Evolutionary conservation across 2,888 invertebrate species (phyloP).

Genomic region (Zaprionus bogoriensis): DNA sequence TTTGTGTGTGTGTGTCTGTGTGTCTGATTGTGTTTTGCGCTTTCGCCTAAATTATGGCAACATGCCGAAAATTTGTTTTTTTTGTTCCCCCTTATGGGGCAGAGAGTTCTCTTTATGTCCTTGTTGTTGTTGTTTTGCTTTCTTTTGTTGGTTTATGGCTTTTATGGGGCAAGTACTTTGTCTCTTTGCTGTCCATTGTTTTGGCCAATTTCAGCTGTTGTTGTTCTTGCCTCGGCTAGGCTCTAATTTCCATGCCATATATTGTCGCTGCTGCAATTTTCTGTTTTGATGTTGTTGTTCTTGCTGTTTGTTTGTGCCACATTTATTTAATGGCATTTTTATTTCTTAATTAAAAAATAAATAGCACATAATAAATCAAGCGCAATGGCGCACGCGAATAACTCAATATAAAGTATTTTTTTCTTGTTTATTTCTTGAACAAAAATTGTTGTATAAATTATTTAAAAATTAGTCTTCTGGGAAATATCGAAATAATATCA

Average conservation of each 20-base stretch:
- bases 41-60: conserved; percentile 61
- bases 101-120: conserved; percentile 1
- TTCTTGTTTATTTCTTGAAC: background rate
- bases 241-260: conserved; percentile 22
- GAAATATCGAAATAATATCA: too few relatives aligned
- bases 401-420: background rate
- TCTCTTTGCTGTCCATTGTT: conserved; percentile 26
- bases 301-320: conserved; percentile 5
- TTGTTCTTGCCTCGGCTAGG: conserved; percentile 6
- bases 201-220: conserved; percentile 27
- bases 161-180: conserved; percentile 39
- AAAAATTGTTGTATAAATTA: too few relatives aligned
- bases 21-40: conserved; percentile 24
- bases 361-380: conserved; percentile 28
- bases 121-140: background rate
- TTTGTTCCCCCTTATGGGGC: conserved; percentile 47
- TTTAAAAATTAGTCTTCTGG: too few relatives aligned
- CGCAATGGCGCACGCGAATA: background rate
- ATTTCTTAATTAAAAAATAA: conserved; percentile 41
- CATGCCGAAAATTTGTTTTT: conserved; percentile 62
- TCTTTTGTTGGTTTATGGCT: conserved; percentile 19
- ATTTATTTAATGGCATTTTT: conserved; percentile 25
- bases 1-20: background rate
- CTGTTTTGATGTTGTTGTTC: conserved; percentile 7
- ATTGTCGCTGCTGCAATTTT: conserved; percentile 19